Percentiles rank a stretch among this genome's conserved stretches.
Conservation (phyloP, 2,888 invertebrate genomes). For the Sminthurinus aureus region DNA sequence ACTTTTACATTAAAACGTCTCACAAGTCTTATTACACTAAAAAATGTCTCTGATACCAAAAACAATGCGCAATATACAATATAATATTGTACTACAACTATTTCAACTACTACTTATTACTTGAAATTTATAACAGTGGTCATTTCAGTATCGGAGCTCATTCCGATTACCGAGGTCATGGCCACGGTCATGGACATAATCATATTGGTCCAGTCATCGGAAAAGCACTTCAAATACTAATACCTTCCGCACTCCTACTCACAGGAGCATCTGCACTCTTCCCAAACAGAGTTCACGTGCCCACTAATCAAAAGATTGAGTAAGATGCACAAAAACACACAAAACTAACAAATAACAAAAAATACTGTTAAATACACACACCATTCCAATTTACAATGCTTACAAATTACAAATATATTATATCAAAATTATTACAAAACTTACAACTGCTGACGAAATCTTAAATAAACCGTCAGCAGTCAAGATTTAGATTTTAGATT, state of each 20-base stretch:
- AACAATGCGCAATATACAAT: no score
- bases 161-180: slow-evolving; percentile 22
- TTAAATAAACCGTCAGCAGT: neutral
- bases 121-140: neutral
- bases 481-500: neutral
- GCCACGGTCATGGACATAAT: slow-evolving; percentile 13
- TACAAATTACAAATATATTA: no score
- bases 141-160: neutral
- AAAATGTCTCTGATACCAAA: neutral
- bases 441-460: neutral
- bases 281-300: slow-evolving; percentile 56
- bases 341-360: neutral
- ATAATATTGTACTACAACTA: neutral
- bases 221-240: slow-evolving; percentile 54
- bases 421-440: neutral
- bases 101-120: neutral
- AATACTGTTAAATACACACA: no score
- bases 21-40: no score
- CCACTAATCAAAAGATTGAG: slow-evolving; percentile 41
- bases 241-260: slow-evolving; percentile 56
- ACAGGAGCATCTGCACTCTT: slow-evolving; percentile 59
- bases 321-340: slow-evolving; percentile 11
- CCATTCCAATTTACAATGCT: no score
- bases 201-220: slow-evolving; percentile 45
- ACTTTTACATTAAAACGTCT: no score